Base-by-base conservation (phyloP, 1,140 invertebrate genomes). In the Cyclina sinensis region DNA sequence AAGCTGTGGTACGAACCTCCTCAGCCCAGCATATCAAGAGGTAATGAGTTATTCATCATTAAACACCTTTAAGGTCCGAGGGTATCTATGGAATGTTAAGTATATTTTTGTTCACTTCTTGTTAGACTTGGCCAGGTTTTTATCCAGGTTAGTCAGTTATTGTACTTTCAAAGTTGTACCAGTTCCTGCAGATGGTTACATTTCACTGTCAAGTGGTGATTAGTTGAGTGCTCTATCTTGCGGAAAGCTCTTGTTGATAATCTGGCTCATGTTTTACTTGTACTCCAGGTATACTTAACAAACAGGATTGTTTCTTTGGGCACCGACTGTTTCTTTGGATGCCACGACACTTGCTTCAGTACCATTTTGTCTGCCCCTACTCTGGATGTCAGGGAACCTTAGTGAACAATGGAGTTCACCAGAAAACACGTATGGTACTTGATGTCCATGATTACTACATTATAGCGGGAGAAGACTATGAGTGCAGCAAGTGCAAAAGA, bases 1-100 rank as follows among this genome's bases (percentile, higher is more conserved):
- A 83, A 83, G 81, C 46, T 83, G 43, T 83, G 62, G 81, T 83
- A 83, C 51, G 62, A 83, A 24, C 81, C 81, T 70, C 81, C 81
- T 48, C 81, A 83, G 62, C 81, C 81, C 24, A 83, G 59, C 27
- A 11, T 83, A 32, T 83, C 81, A 2, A 59, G 32, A 81, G 79
- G 48, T 80, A 57, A 35, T 54, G 51, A 57, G 14, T 57, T 80
- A 11, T 80, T 57, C 3, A 80, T 46, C 21, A 51, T 57, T 57
- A 57, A 11, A n/a, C n/a, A n/a, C 21, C 51, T 57, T 18, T 11
- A 62, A 62, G 57, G 57, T 27, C 57, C 1, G 14, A 62, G 57
- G 14, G 4, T 62, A 3, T 27, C 4, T 57, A 27, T 62, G 57
- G 57, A 62, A 62, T 62, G 1, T 1, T n/a, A n/a, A n/a, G n/a